Percentiles rank a stretch among this genome's conserved stretches.
Conservation (phyloP, 2,113 vertebrate species). For the Chunga burmeisteri region DNA sequence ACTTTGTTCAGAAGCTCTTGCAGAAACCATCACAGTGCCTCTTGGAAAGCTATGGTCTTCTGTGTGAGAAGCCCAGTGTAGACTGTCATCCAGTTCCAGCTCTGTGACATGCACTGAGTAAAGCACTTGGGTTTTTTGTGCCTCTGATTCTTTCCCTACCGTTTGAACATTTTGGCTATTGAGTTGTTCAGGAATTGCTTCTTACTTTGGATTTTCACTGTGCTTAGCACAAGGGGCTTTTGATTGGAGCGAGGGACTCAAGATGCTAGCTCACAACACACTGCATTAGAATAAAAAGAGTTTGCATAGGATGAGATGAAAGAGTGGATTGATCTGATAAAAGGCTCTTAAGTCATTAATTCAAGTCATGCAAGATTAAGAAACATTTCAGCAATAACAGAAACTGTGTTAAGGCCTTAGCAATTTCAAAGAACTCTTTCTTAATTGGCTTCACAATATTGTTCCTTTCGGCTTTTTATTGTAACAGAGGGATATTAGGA, state of each 20-base stretch:
- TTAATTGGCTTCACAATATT: constrained; percentile 10
- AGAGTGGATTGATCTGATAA: neutral
- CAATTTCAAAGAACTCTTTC: neutral
- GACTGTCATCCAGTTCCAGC: neutral
- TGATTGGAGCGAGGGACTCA: neutral
- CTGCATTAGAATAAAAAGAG: neutral
- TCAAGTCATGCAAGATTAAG: constrained; percentile 18
- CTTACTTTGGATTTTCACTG: neutral
- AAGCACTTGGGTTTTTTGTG: neutral
- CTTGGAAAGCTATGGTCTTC: neutral
- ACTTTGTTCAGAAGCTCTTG: neutral
- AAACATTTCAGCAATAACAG: constrained; percentile 10
- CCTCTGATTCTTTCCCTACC: neutral
- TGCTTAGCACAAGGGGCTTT: neutral
- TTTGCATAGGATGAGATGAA: neutral
- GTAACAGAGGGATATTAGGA: neutral
- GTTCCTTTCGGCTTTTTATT: neutral
- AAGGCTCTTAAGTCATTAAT: constrained; percentile 32
- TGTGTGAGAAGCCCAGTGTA: neutral
- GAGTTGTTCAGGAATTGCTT: neutral
- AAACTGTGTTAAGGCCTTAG: neutral
- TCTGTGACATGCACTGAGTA: neutral
- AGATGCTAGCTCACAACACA: neutral
- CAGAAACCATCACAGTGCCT: neutral
- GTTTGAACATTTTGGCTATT: neutral